These are phyloP conservation scores for Acanthopagrus latus DNA, from an alignment of 2,797 vertebrate species.

Conservation along the genomic window DNA sequence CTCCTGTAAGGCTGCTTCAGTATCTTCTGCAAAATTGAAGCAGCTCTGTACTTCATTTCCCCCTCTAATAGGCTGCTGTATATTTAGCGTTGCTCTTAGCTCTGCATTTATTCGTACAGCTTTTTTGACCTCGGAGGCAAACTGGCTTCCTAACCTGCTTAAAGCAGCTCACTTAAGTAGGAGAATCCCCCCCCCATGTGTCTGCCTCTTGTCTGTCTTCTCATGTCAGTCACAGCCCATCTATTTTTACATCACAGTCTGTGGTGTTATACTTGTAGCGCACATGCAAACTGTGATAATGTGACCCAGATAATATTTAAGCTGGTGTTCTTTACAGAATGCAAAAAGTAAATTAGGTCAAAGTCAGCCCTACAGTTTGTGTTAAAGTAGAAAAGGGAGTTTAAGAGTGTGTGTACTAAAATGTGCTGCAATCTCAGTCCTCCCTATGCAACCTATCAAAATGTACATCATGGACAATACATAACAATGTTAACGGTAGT, in stretches of 20 bases:
- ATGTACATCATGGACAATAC: no score
- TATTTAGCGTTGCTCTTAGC: slow-evolving; percentile 54
- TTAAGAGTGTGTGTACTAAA: no score
- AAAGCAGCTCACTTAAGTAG: slow-evolving; percentile 39
- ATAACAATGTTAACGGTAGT: neutral
- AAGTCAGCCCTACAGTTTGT: slow-evolving; percentile 39
- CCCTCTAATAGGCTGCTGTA: slow-evolving; percentile 44
- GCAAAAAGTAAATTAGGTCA: slow-evolving; percentile 59
- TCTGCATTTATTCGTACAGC: slow-evolving; percentile 35
- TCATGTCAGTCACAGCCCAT: slow-evolving; percentile 56
- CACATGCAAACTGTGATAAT: slow-evolving; percentile 67
- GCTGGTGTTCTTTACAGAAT: slow-evolving; percentile 43
- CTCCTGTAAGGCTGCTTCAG: slow-evolving; percentile 23
- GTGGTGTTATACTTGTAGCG: slow-evolving; percentile 48
- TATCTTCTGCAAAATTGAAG: slow-evolving; percentile 28
- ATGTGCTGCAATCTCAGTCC: no score
- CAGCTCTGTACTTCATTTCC: slow-evolving; percentile 17
- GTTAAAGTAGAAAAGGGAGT: neutral
- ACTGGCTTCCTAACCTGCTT: slow-evolving; percentile 34
- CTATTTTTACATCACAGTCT: slow-evolving; percentile 68
- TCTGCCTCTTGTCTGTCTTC: slow-evolving; percentile 44
- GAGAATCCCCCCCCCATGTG: slow-evolving; percentile 31
- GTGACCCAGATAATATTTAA: slow-evolving; percentile 69
- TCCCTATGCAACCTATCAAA: no score
- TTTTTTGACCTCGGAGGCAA: slow-evolving; percentile 56